phyloP scores from a whole-genome alignment of 2,113 vertebrate genomes.

The Cynoglossus semilaevis region DNA sequence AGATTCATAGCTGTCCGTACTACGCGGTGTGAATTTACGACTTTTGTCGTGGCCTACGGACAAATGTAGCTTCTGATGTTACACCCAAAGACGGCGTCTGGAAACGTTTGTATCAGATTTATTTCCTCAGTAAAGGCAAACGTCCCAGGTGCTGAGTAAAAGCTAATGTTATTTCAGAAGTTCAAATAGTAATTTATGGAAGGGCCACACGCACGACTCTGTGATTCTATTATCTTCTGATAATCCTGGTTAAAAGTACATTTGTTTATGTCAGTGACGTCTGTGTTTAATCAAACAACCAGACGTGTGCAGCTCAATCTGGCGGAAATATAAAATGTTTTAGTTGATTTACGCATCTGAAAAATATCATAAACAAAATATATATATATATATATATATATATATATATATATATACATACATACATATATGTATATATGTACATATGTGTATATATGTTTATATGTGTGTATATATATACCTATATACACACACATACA shows the following conservation, averaged over 20 bases:
- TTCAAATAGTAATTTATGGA: background rate
- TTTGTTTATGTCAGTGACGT: background rate
- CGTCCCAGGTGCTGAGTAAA: constrained; percentile 1
- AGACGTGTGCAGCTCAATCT: background rate
- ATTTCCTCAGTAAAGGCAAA: background rate
- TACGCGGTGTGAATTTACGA: constrained; percentile 20
- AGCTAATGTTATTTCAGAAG: background rate
- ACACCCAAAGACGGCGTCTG: constrained; percentile 20
- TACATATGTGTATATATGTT: too few species aligned
- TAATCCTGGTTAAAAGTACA: too few species aligned
- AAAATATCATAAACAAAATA: too few species aligned
- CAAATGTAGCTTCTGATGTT: constrained; percentile 15
- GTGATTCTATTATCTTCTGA: background rate
- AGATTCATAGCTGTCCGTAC: background rate
- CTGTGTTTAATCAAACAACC: background rate
- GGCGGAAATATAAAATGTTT: too few species aligned
- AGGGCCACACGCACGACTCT: background rate
- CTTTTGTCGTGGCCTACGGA: constrained; percentile 4
- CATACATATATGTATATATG: too few species aligned
- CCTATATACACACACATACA: too few species aligned
- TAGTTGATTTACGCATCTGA: too few species aligned
- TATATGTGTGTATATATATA: too few species aligned
- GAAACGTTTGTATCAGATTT: constrained; percentile 26
- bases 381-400: too few species aligned
- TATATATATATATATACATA: too few species aligned